Percentiles rank a stretch among this genome's conserved stretches.
Evolutionary conservation across 2,797 vertebrate genomes (phyloP).

Genomic region (Podarcis lilfordi): DNA sequence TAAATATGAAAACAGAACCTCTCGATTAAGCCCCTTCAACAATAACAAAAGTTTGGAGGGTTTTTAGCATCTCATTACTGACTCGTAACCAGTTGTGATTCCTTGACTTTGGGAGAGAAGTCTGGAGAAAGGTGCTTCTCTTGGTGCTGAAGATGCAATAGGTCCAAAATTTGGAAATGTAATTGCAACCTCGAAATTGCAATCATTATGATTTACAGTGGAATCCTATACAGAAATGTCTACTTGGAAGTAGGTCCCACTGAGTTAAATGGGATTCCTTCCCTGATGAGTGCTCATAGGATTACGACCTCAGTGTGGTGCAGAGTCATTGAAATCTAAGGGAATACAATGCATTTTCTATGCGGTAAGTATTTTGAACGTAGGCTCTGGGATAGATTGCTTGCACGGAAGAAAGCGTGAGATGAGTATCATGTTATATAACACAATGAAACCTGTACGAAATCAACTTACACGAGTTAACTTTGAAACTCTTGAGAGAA

Average conservation of each 20-base stretch:
- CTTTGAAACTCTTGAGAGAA: neutral
- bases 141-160: neutral
- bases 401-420: neutral
- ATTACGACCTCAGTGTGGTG: neutral
- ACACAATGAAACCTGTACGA: neutral
- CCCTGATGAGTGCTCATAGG: neutral
- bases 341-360: neutral
- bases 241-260: neutral
- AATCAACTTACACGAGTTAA: neutral
- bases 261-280: neutral
- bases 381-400: neutral
- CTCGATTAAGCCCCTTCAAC: neutral
- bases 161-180: neutral
- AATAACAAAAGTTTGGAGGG: neutral
- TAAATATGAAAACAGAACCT: neutral
- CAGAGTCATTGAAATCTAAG: neutral
- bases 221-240: neutral
- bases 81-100: neutral
- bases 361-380: neutral
- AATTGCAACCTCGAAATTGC: neutral
- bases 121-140: neutral
- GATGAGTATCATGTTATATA: neutral
- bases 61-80: neutral
- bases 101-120: too few species aligned
- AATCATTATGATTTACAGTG: neutral